phyloP scores from a whole-genome alignment of 2,888 invertebrate genomes.

The Scaeva pyrastri region DNA sequence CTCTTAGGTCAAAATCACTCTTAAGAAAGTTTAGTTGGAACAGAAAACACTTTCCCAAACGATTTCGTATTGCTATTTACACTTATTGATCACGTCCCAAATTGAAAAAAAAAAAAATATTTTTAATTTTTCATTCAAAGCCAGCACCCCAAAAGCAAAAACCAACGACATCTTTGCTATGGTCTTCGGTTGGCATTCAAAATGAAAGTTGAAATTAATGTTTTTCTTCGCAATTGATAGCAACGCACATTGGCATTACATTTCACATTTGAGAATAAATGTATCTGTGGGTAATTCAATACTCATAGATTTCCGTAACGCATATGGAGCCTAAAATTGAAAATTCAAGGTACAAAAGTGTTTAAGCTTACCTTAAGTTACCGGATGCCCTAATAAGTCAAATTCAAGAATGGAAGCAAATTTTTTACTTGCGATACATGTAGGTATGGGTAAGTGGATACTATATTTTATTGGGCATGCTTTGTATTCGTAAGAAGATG shows the following conservation, averaged over 20 bases:
- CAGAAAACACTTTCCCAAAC: slow-evolving; percentile 18
- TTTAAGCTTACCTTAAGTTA: background rate
- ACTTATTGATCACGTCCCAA: slow-evolving; percentile 27
- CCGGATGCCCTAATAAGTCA: slow-evolving; percentile 10
- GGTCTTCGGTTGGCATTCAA: background rate
- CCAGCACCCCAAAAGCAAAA: slow-evolving; percentile 1
- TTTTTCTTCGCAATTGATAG: background rate
- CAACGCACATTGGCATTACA: background rate
- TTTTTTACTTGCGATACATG: background rate
- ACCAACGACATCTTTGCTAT: background rate
- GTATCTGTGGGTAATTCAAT: background rate
- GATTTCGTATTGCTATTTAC: background rate
- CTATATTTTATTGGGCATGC: too few species aligned
- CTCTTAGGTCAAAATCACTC: background rate
- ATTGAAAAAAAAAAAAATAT: background rate
- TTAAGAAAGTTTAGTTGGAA: slow-evolving; percentile 9
- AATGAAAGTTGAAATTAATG: slow-evolving; percentile 22
- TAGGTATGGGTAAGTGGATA: too few species aligned
- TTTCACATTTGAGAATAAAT: too few species aligned
- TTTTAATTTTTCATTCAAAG: slow-evolving; percentile 14
- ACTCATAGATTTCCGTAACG: background rate
- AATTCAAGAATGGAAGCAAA: background rate
- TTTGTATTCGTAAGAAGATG: too few species aligned
- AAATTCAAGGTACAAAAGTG: background rate
- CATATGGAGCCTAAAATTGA: background rate